Conservation (phyloP, 2,888 invertebrate species). For the Oscheius sp. region DNA sequence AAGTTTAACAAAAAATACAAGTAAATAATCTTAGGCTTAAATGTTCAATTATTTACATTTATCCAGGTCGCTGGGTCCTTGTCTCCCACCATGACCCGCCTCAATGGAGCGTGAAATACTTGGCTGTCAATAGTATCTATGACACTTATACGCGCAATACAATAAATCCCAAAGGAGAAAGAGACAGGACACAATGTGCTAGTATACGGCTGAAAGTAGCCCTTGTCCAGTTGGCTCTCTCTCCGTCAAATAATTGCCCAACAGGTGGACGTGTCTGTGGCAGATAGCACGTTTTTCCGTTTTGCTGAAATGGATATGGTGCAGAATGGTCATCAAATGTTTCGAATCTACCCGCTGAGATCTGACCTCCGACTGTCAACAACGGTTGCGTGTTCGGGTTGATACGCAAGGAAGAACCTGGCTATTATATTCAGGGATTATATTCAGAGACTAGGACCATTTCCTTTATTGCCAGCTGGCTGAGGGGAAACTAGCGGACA, state of each 20-base stretch:
- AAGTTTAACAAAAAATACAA: too few species aligned
- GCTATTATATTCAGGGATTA: constrained; percentile 26
- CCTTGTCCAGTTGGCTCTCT: not conserved
- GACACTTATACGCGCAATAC: too few species aligned
- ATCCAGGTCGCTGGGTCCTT: not conserved
- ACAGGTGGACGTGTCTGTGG: not conserved
- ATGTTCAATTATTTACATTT: too few species aligned
- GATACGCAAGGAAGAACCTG: constrained; percentile 8
- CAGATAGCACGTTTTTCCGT: not conserved
- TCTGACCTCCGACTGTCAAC: constrained; percentile 13
- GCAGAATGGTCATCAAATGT: not conserved
- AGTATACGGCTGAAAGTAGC: not conserved
- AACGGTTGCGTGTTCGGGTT: constrained; percentile 11
- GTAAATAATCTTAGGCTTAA: too few species aligned
- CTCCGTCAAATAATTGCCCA: constrained; percentile 21
- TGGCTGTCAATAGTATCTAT: too few species aligned
- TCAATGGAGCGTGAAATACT: too few species aligned
- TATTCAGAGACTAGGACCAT: not conserved
- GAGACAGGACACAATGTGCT: too few species aligned
- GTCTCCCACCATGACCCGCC: too few species aligned
- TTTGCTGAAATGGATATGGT: too few species aligned
- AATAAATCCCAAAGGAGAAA: too few species aligned
- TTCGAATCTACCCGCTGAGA: not conserved
- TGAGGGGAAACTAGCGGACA: not conserved
- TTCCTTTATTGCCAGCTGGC: not conserved